Conservation (phyloP, 2,888 invertebrate genomes). For the Laothoe populi region DNA sequence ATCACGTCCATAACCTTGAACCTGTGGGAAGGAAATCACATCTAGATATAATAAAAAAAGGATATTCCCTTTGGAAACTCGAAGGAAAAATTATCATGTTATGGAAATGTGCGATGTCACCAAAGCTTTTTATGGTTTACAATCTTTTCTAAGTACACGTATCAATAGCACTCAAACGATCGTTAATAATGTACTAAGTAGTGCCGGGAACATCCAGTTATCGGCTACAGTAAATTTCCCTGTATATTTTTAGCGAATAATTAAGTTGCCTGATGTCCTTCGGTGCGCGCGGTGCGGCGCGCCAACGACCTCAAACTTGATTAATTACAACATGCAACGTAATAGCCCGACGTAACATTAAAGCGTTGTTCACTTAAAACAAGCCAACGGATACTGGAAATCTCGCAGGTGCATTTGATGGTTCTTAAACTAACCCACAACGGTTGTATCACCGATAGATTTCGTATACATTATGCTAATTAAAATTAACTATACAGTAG, state of each 20-base stretch:
- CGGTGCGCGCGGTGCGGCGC: constrained; percentile 32
- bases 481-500: constrained; percentile 35
- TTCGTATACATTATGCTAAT: constrained; percentile 8
- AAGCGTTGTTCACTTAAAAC: constrained; percentile 28
- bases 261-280: constrained; percentile 32
- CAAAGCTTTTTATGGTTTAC: not conserved
- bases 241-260: constrained; percentile 36
- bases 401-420: not conserved
- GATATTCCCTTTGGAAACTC: not conserved
- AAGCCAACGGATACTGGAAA: not conserved
- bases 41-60: constrained; percentile 54
- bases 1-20: constrained; percentile 80
- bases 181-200: constrained; percentile 9
- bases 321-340: constrained; percentile 43
- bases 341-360: constrained; percentile 39
- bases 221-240: constrained; percentile 36
- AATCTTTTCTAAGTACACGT: constrained; percentile 6
- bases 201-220: constrained; percentile 39
- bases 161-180: constrained; percentile 2
- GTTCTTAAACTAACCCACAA: not conserved
- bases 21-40: constrained; percentile 73
- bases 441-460: not conserved
- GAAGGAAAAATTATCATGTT: not conserved
- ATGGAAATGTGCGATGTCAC: not conserved
- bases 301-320: constrained; percentile 41